Base-by-base conservation (phyloP, 2,113 vertebrate genomes). In the Ammospiza caudacuta region DNA sequence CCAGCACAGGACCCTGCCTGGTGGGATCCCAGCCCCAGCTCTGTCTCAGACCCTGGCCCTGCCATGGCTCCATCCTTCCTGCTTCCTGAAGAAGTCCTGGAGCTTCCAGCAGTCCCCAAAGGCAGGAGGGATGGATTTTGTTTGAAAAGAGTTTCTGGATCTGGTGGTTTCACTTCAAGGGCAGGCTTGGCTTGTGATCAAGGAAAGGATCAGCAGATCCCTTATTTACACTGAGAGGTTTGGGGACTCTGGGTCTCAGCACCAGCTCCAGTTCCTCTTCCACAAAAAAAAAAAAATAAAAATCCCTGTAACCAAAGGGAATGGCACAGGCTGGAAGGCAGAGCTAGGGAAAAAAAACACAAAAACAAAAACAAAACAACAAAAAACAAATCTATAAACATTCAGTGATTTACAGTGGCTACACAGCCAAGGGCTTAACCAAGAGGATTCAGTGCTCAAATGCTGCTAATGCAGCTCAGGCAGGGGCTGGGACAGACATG, bases 181-280 rank as follows among this genome's bases (percentile, higher is more conserved):
- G 20, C 10, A 66, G 61, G 52, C 11, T 24, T 23, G 37, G 6
- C 9, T 68, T 25, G 17, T 33, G 35, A 12, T 82, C 0, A 0
- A 37, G 33, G 44, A 44, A 55, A 64, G 6, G 16, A 19, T 43
- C 49, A 51, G 49, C 28, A 82, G 44, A 37, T 59, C 7, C 16
- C 9, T 37, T 39, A 1, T 37, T 74, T 27, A 61, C 29, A 52
- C 8, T 0, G 0, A 43, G 18, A 61, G 12, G 11, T 75, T 13
- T 4, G 3, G 54, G 35, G 23, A 24, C 8, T 55, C 31, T 41
- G 24, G 37, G 18, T 43, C 61, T 68, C 12, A 1, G 17, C 10
- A 68, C 28, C 54, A 9, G n/a, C 17, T 68, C 47, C 52, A 6
- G 15, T 22, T 68, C 31, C 35, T 47, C 59, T 77, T 47, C 28